Evolutionary conservation across 2,888 invertebrate genomes (phyloP), one percentile per base, ranked within the genome.

Genomic region (Brenthis daphne): DNA sequence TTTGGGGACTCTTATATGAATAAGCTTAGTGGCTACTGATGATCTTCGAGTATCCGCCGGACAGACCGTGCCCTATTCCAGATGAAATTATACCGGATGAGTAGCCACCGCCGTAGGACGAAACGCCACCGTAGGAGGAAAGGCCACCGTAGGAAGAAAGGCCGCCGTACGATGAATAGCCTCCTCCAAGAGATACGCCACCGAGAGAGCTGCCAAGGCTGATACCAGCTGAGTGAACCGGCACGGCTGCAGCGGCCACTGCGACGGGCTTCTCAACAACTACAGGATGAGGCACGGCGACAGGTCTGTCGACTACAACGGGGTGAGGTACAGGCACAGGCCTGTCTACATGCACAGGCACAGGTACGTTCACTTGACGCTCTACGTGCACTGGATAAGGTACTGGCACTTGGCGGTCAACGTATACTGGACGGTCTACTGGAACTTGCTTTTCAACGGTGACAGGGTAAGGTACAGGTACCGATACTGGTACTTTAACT

Each of bases 391-490:
- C 94, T 24, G 94, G 94, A 53, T 91, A 90, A 0, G 90, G 90
- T 0, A 92, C 89, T 0, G 88, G 81, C 13, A 94, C 89, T 65
- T 93, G 93, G 73, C 94, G 93, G 71, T 94, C 93, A 0, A 95
- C 88, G 74, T 93, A 85, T 55, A 95, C 94, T 1, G 95, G 95
- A 57, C 94, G 89, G 74, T 93, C 90, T 1, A 94, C 92, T 3
- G 94, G 89, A 1, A 95, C 94, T 56, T 94, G 94, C 74, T 88
- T 93, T 76, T 94, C 92, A 2, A 94, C 94, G 1, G 92, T 89
- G 1, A 94, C 94, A 16, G 94, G 95, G 76, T 94, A 94, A 13
- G 94, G 94, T n/a, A 93, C 92, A 0, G 94, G 93, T 29, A 94
- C 94, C 1, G 85, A 83, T 1, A 92, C 90, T 3, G 94, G 93